A percentile compares a stretch with the other conserved stretches of the same genome.
These are phyloP conservation scores for Drosophila borealis DNA, from an alignment of 2,888 invertebrate genomes.

Conservation along the genomic window DNA sequence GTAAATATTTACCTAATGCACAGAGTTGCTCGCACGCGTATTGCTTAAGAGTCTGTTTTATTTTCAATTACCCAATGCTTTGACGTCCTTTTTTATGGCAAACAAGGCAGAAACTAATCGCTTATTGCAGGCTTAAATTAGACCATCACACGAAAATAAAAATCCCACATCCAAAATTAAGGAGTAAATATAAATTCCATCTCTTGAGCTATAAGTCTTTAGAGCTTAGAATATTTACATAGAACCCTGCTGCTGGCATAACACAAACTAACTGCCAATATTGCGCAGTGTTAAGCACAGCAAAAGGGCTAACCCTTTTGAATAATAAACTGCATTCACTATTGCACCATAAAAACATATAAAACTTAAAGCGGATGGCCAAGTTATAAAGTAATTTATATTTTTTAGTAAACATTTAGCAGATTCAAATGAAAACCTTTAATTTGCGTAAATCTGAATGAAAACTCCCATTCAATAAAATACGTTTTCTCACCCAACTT, in stretches of 20 bases:
- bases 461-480: conserved; percentile 25
- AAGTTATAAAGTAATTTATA: conserved; percentile 2
- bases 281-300: no score
- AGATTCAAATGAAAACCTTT: conserved; percentile 1
- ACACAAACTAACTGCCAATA: no score
- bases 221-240: no score
- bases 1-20: conserved; percentile 37
- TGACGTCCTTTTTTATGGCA: background rate
- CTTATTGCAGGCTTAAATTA: no score
- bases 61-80: background rate
- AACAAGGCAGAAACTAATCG: background rate
- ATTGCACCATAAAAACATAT: no score
- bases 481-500: conserved; percentile 8
- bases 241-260: no score
- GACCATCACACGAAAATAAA: no score
- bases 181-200: background rate
- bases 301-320: no score
- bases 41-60: background rate
- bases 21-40: conserved; percentile 1
- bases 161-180: background rate
- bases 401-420: conserved; percentile 2
- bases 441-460: background rate
- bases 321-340: no score
- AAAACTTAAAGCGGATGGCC: background rate
- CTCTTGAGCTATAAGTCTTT: no score